Evolutionary conservation across 2,113 vertebrate genomes (phyloP).

Genomic region (Microcebus griseorufus): DNA sequence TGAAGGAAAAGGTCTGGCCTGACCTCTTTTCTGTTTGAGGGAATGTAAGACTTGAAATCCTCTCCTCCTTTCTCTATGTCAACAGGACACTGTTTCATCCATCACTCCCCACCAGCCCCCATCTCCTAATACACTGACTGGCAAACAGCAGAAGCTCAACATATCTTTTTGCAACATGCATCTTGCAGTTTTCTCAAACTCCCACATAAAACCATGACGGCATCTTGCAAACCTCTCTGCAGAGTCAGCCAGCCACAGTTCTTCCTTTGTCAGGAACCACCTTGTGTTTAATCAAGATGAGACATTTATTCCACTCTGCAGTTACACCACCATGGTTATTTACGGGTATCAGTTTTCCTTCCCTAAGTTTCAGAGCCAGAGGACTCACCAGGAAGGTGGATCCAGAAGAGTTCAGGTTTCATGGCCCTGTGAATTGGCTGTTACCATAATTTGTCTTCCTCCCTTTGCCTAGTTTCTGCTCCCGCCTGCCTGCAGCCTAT

Average conservation of each 20-base stretch:
- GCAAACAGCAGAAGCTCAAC: not conserved
- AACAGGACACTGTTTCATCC: not conserved
- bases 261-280: slow-evolving; percentile 37
- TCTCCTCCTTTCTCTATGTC: not conserved
- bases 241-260: not conserved
- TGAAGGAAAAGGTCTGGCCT: not conserved
- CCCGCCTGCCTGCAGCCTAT: slow-evolving; percentile 29
- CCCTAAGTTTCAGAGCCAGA: slow-evolving; percentile 48
- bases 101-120: not conserved
- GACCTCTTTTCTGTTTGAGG: not conserved
- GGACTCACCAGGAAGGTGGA: not conserved
- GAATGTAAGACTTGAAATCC: not conserved
- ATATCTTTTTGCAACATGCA: not conserved
- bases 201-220: not conserved
- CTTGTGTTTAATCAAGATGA: slow-evolving; percentile 39
- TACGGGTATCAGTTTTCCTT: slow-evolving; percentile 64
- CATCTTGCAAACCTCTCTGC: not conserved
- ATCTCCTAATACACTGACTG: not conserved
- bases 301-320: slow-evolving; percentile 18
- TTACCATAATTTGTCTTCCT: slow-evolving; percentile 34
- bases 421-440: slow-evolving; percentile 31
- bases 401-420: slow-evolving; percentile 58
- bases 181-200: not conserved
- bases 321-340: slow-evolving; percentile 24
- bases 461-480: slow-evolving; percentile 20